phyloP scores from a whole-genome alignment of 2,888 invertebrate genomes.

The Sabatieria punctata region DNA sequence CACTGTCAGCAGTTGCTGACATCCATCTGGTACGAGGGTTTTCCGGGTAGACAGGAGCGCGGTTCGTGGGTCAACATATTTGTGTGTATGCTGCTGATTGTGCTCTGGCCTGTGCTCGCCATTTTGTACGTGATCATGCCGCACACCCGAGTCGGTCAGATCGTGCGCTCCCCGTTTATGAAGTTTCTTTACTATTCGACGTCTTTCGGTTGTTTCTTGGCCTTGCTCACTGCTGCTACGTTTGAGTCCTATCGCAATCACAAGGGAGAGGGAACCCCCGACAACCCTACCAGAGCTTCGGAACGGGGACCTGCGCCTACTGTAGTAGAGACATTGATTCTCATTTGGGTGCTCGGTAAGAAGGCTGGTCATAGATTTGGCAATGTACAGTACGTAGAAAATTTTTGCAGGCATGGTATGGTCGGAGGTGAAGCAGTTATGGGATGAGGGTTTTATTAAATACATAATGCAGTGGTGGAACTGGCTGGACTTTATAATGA shows the following conservation, averaged over 20 bases:
- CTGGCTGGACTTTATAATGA: slow-evolving; percentile 44
- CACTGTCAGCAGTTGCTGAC: slow-evolving; percentile 43
- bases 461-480: slow-evolving; percentile 44
- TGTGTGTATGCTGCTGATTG: slow-evolving; percentile 37
- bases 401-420: slow-evolving; percentile 40
- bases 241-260: slow-evolving; percentile 24
- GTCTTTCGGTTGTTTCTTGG: slow-evolving; percentile 41
- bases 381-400: too few species aligned
- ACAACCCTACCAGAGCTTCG: slow-evolving; percentile 26
- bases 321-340: slow-evolving; percentile 39
- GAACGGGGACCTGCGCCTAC: slow-evolving; percentile 39
- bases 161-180: slow-evolving; percentile 42
- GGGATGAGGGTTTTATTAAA: slow-evolving; percentile 42
- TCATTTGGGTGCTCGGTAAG: slow-evolving; percentile 40
- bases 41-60: slow-evolving; percentile 38
- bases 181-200: slow-evolving; percentile 43
- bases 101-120: slow-evolving; percentile 37
- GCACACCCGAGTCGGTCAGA: slow-evolving; percentile 34
- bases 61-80: slow-evolving; percentile 36
- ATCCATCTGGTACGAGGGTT: slow-evolving; percentile 42
- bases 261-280: slow-evolving; percentile 18
- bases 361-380: too few species aligned
- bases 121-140: slow-evolving; percentile 30
- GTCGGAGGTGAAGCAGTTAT: slow-evolving; percentile 43
- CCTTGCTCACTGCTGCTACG: slow-evolving; percentile 37